These are phyloP conservation scores for Calliphora vomitoria DNA, from an alignment of 2,888 invertebrate genomes.

Conservation along the genomic window DNA sequence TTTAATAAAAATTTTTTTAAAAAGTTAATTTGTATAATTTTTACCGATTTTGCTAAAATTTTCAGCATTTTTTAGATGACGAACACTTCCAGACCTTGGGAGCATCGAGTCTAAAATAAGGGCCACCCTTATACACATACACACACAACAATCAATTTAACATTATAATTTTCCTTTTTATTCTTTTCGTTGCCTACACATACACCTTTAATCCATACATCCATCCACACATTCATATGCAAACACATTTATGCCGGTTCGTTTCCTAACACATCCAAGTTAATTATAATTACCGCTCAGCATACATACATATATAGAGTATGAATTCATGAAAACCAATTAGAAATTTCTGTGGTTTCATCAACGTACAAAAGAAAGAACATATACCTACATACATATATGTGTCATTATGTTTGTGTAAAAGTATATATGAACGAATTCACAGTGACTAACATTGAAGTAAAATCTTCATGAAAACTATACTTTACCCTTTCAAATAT, in stretches of 20 bases:
- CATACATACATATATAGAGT: conserved; percentile 31
- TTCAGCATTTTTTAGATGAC: too few species aligned
- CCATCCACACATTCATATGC: not conserved
- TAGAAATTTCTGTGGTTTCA: conserved; percentile 74
- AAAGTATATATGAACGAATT: not conserved
- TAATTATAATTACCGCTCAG: conserved; percentile 71
- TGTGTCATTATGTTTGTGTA: not conserved
- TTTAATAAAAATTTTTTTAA: too few species aligned
- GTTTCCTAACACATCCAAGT: conserved; percentile 67
- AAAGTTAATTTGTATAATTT: too few species aligned
- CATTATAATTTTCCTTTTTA: conserved; percentile 55
- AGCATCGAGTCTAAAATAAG: too few species aligned
- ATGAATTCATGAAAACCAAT: conserved; percentile 73
- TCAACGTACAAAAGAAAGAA: conserved; percentile 58
- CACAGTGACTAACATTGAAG: not conserved
- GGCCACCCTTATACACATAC: not conserved
- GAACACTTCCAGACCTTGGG: too few species aligned
- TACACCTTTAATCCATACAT: not conserved
- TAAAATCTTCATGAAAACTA: too few species aligned
- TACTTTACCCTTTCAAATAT: too few species aligned
- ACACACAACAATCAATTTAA: conserved; percentile 34
- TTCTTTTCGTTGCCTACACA: not conserved
- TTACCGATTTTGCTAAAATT: too few species aligned
- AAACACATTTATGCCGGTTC: conserved; percentile 60
- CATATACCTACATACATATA: conserved; percentile 1